phyloP scores from a whole-genome alignment of 2,888 invertebrate species.

The Aphidius colemani region DNA sequence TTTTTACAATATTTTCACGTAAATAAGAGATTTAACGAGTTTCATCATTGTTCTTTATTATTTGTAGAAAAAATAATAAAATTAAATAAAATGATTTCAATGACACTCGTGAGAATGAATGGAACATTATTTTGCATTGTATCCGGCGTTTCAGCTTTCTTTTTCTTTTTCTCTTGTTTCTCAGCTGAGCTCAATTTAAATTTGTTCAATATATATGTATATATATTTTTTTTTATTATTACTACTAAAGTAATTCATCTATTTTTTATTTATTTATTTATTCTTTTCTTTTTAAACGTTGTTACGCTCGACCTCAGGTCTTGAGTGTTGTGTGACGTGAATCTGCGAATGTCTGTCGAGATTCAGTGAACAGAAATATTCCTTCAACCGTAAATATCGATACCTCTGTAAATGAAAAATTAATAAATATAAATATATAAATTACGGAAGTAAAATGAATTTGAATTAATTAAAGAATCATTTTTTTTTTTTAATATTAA shows the following conservation, averaged over 20 bases:
- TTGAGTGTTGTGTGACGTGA: constrained; percentile 67
- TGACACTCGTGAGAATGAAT: constrained; percentile 18
- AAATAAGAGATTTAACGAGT: no score
- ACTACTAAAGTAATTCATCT: constrained; percentile 25
- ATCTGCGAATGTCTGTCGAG: constrained; percentile 68
- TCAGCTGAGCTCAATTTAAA: constrained; percentile 5
- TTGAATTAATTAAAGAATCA: constrained; percentile 3
- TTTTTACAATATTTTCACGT: no score
- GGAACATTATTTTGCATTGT: constrained; percentile 4
- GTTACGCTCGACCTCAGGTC: constrained; percentile 51
- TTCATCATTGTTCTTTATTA: no score
- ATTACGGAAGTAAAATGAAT: neutral
- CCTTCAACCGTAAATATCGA: constrained; percentile 96
- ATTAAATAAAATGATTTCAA: constrained; percentile 17
- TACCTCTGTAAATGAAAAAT: constrained; percentile 73
- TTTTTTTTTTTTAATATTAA: no score
- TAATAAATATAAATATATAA: neutral
- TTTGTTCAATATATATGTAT: neutral
- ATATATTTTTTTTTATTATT: constrained; percentile 2
- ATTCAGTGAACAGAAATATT: constrained; percentile 82
- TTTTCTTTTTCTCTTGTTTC: neutral
- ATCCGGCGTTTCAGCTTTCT: neutral
- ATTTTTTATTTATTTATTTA: constrained; percentile 24
- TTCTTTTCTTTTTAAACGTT: constrained; percentile 29
- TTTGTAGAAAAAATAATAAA: neutral